Evolutionary conservation across 2,113 vertebrate species (phyloP).

Genomic region (Dissostichus mawsoni): DNA sequence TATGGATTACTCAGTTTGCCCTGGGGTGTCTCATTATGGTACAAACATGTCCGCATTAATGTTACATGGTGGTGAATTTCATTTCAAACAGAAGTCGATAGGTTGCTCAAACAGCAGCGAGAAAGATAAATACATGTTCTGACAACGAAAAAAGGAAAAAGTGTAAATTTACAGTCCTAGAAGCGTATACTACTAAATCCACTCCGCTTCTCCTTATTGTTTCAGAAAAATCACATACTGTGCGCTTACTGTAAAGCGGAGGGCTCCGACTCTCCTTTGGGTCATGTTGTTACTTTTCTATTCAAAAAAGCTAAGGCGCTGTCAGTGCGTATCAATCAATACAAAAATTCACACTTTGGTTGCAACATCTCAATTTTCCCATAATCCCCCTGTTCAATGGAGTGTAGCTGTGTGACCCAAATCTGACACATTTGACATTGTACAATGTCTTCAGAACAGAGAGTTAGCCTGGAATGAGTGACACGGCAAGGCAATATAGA

Average conservation of each 20-base stretch:
- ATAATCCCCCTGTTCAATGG: slow-evolving; percentile 28
- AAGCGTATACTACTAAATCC: slow-evolving; percentile 30
- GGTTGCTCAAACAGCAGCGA: slow-evolving; percentile 14
- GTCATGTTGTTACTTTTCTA: slow-evolving; percentile 73
- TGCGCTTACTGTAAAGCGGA: slow-evolving; percentile 68
- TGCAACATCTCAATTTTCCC: slow-evolving; percentile 38
- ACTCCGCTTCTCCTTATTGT: slow-evolving; percentile 39
- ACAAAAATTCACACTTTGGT: slow-evolving; percentile 28
- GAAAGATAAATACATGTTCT: background rate
- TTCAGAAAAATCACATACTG: slow-evolving; percentile 60
- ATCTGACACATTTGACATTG: slow-evolving; percentile 33
- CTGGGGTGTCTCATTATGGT: slow-evolving; percentile 12
- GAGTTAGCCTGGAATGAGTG: background rate
- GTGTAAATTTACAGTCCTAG: background rate
- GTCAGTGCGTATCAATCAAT: slow-evolving; percentile 52
- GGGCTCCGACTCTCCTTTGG: slow-evolving; percentile 65
- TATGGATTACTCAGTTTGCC: background rate
- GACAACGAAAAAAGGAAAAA: slow-evolving; percentile 5
- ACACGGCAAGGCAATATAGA: background rate
- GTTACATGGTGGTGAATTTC: background rate
- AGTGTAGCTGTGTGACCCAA: slow-evolving; percentile 38
- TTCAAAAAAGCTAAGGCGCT: slow-evolving; percentile 69
- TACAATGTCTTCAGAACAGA: slow-evolving; percentile 21
- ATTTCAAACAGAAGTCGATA: background rate
- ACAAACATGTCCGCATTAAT: slow-evolving; percentile 5